Percentiles rank a stretch among this genome's conserved stretches.
Evolutionary conservation across 2,888 invertebrate genomes (phyloP).

Genomic region (Cephalotes varians): DNA sequence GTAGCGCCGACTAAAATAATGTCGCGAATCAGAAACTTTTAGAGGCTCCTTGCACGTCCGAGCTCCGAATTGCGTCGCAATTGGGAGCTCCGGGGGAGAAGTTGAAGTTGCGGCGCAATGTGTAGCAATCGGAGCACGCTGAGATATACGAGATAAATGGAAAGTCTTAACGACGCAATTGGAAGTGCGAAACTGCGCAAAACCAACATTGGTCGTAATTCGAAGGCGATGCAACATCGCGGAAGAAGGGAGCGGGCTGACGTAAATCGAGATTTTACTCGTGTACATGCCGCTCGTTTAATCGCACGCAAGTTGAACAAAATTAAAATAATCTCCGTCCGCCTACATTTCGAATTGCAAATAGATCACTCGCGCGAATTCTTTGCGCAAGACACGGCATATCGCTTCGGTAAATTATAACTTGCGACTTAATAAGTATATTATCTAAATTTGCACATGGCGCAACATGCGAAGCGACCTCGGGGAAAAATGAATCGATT

Average conservation of each 20-base stretch:
- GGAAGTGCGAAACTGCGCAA: conserved; percentile 40
- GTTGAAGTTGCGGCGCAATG: conserved; percentile 22
- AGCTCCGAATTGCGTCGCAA: conserved; percentile 22
- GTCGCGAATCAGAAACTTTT: conserved; percentile 8
- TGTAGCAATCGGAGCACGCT: conserved; percentile 36
- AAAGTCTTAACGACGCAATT: conserved; percentile 47
- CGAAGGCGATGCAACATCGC: conserved; percentile 17
- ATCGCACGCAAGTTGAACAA: neutral
- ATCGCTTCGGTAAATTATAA: conserved; percentile 14
- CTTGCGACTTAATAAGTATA: conserved; percentile 36
- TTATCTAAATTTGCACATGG: conserved; percentile 21
- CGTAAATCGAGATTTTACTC: conserved; percentile 4
- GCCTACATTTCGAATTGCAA: neutral
- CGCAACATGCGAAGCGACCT: conserved; percentile 1
- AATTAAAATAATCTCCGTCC: conserved; percentile 4
- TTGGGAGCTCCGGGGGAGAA: neutral
- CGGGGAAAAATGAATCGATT: conserved; percentile 24
- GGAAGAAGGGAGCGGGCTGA: conserved; percentile 20
- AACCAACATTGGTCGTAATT: conserved; percentile 22
- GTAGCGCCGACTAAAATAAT: conserved; percentile 4
- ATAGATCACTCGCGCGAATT: neutral
- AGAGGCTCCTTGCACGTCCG: neutral
- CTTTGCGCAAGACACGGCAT: neutral
- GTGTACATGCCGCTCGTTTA: neutral
- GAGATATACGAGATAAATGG: conserved; percentile 43